These are phyloP conservation scores for Cheilosia scutellata DNA, from an alignment of 2,888 invertebrate species.

Conservation along the genomic window DNA sequence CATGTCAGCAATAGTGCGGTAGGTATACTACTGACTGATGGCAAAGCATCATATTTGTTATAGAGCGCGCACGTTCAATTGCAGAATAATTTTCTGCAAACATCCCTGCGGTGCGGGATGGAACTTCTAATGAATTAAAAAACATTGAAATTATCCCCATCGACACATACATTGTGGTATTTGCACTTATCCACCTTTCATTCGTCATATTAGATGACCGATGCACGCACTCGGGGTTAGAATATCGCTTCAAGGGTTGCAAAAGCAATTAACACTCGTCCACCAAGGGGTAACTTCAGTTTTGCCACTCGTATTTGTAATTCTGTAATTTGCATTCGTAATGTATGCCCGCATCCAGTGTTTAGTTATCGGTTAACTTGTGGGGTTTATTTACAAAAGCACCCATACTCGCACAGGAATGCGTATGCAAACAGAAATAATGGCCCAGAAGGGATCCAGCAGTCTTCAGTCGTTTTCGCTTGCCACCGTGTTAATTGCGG, in stretches of 20 bases:
- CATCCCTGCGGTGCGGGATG: slow-evolving; percentile 32
- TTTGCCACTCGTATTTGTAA: slow-evolving; percentile 61
- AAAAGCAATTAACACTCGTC: slow-evolving; percentile 20
- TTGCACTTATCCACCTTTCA: slow-evolving; percentile 38
- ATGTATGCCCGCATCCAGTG: slow-evolving; percentile 54
- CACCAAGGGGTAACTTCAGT: slow-evolving; percentile 25
- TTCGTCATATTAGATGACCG: slow-evolving; percentile 31
- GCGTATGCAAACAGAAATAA: slow-evolving; percentile 50
- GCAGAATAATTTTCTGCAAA: slow-evolving; percentile 48
- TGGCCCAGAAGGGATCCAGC: not conserved
- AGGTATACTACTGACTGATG: slow-evolving; percentile 35
- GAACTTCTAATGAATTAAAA: slow-evolving; percentile 39
- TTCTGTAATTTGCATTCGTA: slow-evolving; percentile 72
- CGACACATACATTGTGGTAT: slow-evolving; percentile 6
- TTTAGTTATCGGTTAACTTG: slow-evolving; percentile 55
- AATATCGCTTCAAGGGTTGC: slow-evolving; percentile 40
- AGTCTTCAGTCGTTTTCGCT: slow-evolving; percentile 31
- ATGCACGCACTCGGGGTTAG: not conserved
- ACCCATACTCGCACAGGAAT: not conserved
- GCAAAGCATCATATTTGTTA: slow-evolving; percentile 10
- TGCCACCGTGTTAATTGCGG: slow-evolving; percentile 59
- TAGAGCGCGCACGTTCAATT: slow-evolving; percentile 9
- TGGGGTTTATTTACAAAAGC: slow-evolving; percentile 12
- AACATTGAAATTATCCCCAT: slow-evolving; percentile 4
- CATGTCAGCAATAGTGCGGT: too few relatives aligned